Evolutionary conservation across 2,797 vertebrate species (phyloP).

Genomic region (Galagoides demidoff): DNA sequence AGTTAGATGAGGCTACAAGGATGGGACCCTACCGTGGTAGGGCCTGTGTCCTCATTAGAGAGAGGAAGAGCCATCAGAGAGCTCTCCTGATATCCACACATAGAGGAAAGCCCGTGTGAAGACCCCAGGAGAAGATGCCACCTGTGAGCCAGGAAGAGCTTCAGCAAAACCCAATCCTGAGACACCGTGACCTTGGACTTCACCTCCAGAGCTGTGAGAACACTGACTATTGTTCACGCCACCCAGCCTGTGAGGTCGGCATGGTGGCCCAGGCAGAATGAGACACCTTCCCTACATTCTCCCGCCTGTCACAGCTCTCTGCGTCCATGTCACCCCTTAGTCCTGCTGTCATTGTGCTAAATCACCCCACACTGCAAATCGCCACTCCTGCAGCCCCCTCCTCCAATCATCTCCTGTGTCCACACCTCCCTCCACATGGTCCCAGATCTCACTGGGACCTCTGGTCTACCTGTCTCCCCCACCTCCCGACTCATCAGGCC

Average conservation of each 20-base stretch:
- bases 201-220: too few relatives aligned
- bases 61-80: background rate
- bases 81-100: too few relatives aligned
- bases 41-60: background rate
- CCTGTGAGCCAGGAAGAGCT: too few relatives aligned
- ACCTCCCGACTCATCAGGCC: rapidly evolving
- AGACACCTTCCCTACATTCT: background rate
- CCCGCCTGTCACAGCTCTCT: background rate
- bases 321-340: rapidly evolving
- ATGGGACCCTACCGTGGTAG: too few relatives aligned
- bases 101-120: rapidly evolving
- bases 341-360: background rate
- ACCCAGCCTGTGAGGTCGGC: rapidly evolving
- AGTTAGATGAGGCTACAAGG: background rate
- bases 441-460: background rate
- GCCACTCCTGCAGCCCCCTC: background rate
- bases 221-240: background rate
- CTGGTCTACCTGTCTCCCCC: rapidly evolving
- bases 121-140: background rate
- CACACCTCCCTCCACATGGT: too few relatives aligned
- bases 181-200: background rate
- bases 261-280: too few relatives aligned
- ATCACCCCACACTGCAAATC: rapidly evolving
- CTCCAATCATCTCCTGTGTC: rapidly evolving
- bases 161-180: background rate